phyloP scores from a whole-genome alignment of 2,113 vertebrate species.

The Pteruthius melanotis region DNA sequence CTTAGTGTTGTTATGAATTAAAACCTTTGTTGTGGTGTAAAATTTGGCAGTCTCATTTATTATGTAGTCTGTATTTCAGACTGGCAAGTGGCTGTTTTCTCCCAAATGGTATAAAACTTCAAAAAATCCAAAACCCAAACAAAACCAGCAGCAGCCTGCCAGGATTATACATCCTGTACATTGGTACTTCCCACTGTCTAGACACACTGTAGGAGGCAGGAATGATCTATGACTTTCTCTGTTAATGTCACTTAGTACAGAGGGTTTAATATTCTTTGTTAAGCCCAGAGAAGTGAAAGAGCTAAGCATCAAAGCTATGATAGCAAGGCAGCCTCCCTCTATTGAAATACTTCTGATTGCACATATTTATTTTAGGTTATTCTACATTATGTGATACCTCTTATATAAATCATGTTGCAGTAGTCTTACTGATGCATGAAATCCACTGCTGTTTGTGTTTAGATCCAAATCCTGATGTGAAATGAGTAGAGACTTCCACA shows the following conservation, averaged over 20 bases:
- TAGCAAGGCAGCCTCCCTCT: background rate
- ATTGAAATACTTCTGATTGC: background rate
- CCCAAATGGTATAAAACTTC: background rate
- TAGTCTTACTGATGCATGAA: background rate
- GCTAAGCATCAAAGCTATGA: background rate
- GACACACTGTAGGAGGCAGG: background rate
- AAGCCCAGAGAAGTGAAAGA: background rate
- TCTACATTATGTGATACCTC: background rate
- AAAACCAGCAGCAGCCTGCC: background rate
- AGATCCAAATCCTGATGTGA: conserved; percentile 26
- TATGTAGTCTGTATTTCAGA: background rate
- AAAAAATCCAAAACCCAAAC: background rate
- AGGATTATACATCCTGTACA: background rate
- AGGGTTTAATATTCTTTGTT: background rate
- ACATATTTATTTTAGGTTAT: background rate
- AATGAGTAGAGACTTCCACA: background rate
- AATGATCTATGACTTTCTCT: background rate
- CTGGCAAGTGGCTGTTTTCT: background rate
- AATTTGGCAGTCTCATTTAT: background rate
- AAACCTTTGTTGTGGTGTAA: background rate
- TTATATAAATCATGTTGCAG: background rate
- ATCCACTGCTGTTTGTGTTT: background rate
- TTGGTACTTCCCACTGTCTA: background rate
- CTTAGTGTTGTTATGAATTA: background rate
- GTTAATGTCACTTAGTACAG: background rate